Percentiles rank a stretch among this genome's conserved stretches.
Evolutionary conservation across 2,888 invertebrate species (phyloP).

Genomic region (Periphyllus acericola): DNA sequence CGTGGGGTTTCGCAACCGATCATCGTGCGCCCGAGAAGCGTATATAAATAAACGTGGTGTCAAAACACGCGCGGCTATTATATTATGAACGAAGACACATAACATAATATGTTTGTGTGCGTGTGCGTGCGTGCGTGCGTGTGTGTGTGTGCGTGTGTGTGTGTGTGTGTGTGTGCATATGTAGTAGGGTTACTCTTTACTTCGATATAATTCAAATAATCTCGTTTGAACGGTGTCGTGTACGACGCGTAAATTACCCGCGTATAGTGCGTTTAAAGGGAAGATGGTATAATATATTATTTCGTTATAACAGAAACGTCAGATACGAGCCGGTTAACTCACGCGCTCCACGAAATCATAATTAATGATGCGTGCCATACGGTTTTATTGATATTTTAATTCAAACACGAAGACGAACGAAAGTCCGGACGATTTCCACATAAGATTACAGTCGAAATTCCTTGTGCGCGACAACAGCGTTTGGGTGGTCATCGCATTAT

Average conservation of each 20-base stretch:
- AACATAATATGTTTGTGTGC: neutral
- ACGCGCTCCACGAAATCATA: neutral
- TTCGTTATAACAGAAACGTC: neutral
- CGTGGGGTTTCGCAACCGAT: slow-evolving; percentile 41
- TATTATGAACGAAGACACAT: neutral
- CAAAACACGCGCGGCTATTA: slow-evolving; percentile 31
- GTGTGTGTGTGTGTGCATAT: too few relatives aligned
- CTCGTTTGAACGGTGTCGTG: neutral
- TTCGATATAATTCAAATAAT: slow-evolving; percentile 21
- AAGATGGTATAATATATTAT: neutral
- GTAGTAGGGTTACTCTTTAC: slow-evolving; percentile 6
- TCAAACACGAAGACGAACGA: neutral
- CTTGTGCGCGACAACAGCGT: too few relatives aligned
- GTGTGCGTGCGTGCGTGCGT: neutral
- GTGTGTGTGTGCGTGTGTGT: too few relatives aligned
- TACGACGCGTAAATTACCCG: slow-evolving; percentile 39
- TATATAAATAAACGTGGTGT: slow-evolving; percentile 44
- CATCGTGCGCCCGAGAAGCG: neutral
- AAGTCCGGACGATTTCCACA: neutral
- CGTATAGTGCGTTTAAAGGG: neutral
- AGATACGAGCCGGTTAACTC: neutral
- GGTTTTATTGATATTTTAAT: neutral
- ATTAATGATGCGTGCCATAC: neutral
- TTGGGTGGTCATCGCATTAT: too few relatives aligned
- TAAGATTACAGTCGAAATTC: neutral